Evolutionary conservation across 1,140 invertebrate genomes (phyloP), one percentile per base, ranked within the genome.

Genomic region (Rhopalosiphum maidis): DNA sequence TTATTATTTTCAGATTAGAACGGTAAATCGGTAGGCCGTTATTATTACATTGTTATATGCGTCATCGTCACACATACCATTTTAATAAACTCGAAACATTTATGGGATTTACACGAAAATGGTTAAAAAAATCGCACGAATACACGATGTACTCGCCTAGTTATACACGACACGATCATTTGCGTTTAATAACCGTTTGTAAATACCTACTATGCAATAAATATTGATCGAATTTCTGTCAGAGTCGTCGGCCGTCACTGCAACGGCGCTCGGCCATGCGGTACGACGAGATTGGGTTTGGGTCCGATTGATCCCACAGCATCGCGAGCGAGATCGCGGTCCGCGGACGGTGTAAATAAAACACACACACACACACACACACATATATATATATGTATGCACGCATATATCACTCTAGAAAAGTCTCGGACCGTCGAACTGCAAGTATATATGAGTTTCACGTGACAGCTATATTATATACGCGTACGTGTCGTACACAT

Each of bases 1-100:
- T 90, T 68, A 90, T 90, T 90, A 90, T 90, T 68, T 90, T 90
- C 37, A 37, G 89, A 90, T 90, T 90, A 90, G 23, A 90, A 90
- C 25, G 54, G 89, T 37, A 68, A 90, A 68, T 90, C 54, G 35
- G 35, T 18, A 30, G 37, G 54, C 37, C 8, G 37, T 18, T 46
- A 21, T 87, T 77, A 87, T 46, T 46, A 18, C 5, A 37, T 85
- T 41, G 83, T 41, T 87, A 48, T 15, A 30, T 35, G 2, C 46
- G 86, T 30, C n/a, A n/a, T 22, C 46, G 48, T 46, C 35, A 3
- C 18, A 22, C 3, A 41, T 87, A 51, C 15, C 21, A 25, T 35
- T 23, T 89, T 37, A 15, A 48, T 21, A n/a, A 1, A 25, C 37
- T 60, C 51, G 23, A n/a, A 25, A 22, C 23, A 23, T 88, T 88